Conservation (phyloP, 2,888 invertebrate genomes). For the Trachelus stipa region DNA sequence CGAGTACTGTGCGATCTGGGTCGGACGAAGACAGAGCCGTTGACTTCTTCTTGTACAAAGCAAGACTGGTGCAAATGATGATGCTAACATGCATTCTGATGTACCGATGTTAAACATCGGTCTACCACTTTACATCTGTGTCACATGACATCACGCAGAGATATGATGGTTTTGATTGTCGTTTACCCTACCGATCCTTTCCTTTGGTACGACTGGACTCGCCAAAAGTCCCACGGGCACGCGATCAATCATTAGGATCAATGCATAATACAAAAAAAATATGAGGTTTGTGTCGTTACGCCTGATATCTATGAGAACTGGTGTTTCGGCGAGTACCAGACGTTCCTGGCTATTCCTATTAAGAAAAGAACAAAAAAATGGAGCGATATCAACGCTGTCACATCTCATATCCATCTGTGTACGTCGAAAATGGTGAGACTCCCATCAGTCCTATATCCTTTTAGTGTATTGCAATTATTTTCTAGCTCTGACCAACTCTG, state of each 20-base stretch:
- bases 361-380: constrained; percentile 23
- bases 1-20: constrained; percentile 42
- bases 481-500: constrained; percentile 63
- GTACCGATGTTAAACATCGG: constrained; percentile 56
- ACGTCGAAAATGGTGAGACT: constrained; percentile 65
- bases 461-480: constrained; percentile 60
- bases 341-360: constrained; percentile 4
- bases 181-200: constrained; percentile 45
- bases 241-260: constrained; percentile 31
- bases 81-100: constrained; percentile 58
- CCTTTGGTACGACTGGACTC: constrained; percentile 51
- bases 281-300: neutral
- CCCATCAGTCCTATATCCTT: constrained; percentile 60
- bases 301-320: neutral
- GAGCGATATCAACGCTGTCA: constrained; percentile 65
- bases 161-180: constrained; percentile 65
- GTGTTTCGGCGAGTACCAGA: constrained; percentile 10
- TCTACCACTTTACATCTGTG: constrained; percentile 61
- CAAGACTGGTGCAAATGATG: constrained; percentile 54
- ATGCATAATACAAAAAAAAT: neutral
- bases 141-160: constrained; percentile 63
- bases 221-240: constrained; percentile 19
- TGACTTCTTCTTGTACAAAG: constrained; percentile 51
- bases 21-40: constrained; percentile 43
- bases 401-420: constrained; percentile 65